Evolutionary conservation across 2,797 vertebrate genomes (phyloP), one percentile per base, ranked within the genome.

Genomic region (Sparidentex hasta): DNA sequence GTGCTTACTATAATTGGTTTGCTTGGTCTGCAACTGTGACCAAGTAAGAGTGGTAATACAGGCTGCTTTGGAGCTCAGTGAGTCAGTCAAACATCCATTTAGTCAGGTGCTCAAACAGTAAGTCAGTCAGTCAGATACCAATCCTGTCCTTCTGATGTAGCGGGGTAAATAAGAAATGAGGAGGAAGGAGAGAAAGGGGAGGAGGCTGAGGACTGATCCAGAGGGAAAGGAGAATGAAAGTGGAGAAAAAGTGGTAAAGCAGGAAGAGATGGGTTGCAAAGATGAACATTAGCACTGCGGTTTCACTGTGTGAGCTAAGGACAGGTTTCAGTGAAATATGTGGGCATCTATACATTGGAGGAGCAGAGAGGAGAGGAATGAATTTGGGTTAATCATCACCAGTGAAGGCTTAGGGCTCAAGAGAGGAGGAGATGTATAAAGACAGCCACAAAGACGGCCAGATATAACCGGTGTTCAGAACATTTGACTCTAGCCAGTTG

Each of bases 251-350:
- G 59, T 82, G 76, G 83, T 67, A 63, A 18, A 76, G 71, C 43
- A 61, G 58, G 50, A 85, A 27, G 70, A 83, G 55, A 78, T 17
- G 21, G 41, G 71, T 63, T 65, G n/a, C 13, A 61, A 62, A 79
- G 64, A 9, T 27, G 56, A 87, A 70, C 79, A 77, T 54, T 56
- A 75, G 68, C 29, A 58, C 63, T 2, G 57, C 58, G 56, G 41
- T 91, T 91, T 93, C 90, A 89, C 85, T 86, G 82, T 83, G 94
- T 89, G 44, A 94, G 71, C 82, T 50, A 83, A 82, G 67, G 81
- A 84, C 57, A 51, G 57, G 67, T 7, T 21, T 56, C 50, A 29
- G 78, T 25, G 13, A 66, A 17, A 69, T 68, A 71, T 59, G 57
- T 57, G 62, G 66, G 65, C 83, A 65, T 41, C 66, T 74, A 9